Base-by-base conservation (phyloP, 2,113 vertebrate species). In the Scartelaos histophorus region DNA sequence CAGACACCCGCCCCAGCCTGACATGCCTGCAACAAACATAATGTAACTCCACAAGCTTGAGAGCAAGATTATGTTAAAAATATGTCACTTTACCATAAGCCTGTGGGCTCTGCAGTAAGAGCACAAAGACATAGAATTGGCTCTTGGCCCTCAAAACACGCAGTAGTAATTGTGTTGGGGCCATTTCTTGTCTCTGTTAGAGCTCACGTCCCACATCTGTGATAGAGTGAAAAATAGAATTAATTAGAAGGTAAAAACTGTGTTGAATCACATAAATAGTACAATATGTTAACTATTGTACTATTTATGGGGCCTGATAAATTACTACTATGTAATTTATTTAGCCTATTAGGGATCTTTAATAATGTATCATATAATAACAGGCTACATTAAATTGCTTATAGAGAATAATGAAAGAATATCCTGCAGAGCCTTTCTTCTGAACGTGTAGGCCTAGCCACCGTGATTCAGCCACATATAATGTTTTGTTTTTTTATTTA, bases 1-100 rank as follows among this genome's bases (percentile, higher is more conserved):
- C 21, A 91, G 78, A 88, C 95, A 96, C 54, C 89, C 91, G 16
- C 81, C 81, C 91, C 88, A 90, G 19, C 90, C 90, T 2, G 91
- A 92, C 90, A 83, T 89, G 6, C 84, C 90, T 92, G 81, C 12
- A 45, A 24, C 6, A 46, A 58, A 17, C 56, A n/a, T 56, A 24
- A 64, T 56, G 65, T 7, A 5, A 45, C 58, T n/a, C 51, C 5
- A 69, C n/a, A 3, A 19, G n/a, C 22, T 43, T 43, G 7, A 43
- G 9, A 9, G 38, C 38, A 45, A 56, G 15, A 34, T 22, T 68
- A 22, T 13, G 11, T 43, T 21, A 25, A 13, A 15, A 34, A 54
- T 69, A 74, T 16, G n/a, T 61, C 13, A 49, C 7, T 46, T 38
- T 79, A 92, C 90, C 90, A 70, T 78, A 64, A 62, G 69, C 70